A percentile compares a stretch with the other conserved stretches of the same genome.
Evolutionary conservation across 2,888 invertebrate genomes (phyloP).

Genomic region (Macropis europaea): DNA sequence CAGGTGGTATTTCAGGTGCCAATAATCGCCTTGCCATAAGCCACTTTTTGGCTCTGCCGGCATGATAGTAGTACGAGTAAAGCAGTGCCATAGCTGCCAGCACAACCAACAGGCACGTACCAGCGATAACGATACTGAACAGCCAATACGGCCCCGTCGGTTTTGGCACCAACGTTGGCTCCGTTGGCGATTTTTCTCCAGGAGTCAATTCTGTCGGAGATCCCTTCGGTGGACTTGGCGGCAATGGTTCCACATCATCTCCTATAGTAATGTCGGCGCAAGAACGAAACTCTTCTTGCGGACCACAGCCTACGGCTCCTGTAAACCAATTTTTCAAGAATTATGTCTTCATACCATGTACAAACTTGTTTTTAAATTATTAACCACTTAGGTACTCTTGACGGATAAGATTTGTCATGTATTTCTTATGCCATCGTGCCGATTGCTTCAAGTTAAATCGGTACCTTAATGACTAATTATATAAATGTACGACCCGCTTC

Average conservation of each 20-base stretch:
- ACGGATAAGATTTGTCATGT: no score
- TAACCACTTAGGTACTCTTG: no score
- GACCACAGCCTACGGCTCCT: conserved; percentile 92
- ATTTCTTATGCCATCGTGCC: no score
- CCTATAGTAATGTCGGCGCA: conserved; percentile 91
- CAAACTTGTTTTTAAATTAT: no score
- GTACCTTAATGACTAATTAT: no score
- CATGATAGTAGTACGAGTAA: conserved; percentile 89
- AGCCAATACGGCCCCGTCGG: conserved; percentile 69
- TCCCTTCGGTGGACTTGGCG: conserved; percentile 79
- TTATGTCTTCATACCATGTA: no score
- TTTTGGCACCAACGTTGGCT: conserved; percentile 81
- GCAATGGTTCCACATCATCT: conserved; percentile 80
- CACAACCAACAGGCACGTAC: conserved; percentile 85
- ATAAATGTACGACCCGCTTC: no score
- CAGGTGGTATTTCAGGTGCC: conserved; percentile 68
- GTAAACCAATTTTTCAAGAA: conserved; percentile 55
- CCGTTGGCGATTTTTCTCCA: conserved; percentile 74
- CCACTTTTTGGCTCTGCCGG: conserved; percentile 85
- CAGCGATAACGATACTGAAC: conserved; percentile 81
- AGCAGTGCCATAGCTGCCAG: conserved; percentile 85
- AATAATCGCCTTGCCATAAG: conserved; percentile 79
- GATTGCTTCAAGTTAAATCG: no score
- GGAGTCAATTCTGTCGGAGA: conserved; percentile 79
- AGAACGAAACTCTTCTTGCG: conserved; percentile 93